Base-by-base conservation (phyloP, 1,140 invertebrate species). In the Bombus superbus region DNA sequence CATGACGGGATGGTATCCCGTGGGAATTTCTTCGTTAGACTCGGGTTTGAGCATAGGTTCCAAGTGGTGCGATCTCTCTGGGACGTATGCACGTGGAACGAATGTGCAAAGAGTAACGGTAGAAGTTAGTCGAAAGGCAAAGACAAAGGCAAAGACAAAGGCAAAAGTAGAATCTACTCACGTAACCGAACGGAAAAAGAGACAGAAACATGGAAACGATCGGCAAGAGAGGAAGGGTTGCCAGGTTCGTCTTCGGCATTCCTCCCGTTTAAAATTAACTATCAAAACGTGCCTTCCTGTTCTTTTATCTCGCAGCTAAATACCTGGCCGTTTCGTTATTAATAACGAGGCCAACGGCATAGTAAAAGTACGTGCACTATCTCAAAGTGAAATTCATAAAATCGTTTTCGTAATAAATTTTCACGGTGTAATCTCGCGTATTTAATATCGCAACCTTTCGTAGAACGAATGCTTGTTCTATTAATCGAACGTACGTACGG, bases 291-390 rank as follows among this genome's bases (percentile, higher is more conserved):
- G 89, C 66, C 40, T 18, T 18, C 79, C 42, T 66, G 57, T 68
- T 72, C 83, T 84, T 83, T 83, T 90, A 90, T 90, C 89, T 90
- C 22, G 64, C 44, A 44, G 59, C 83, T 90, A 90, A 90, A 86
- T 83, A 80, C 83, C 77, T 75, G 35, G 42, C 80, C 83, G 86
- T 86, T 86, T 86, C 89, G 85, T 89, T 89, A 89, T 89, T 89
- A 89, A 89, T 89, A 89, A 89, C 44, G 83, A 66, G 32, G 59
- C n/a, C 78, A 44, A 47, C 87, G 64, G 32, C 53, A 53, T 68
- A 81, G 44, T 85, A 64, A 85, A 85, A 73, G 76, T 72, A 80
- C 83, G 78, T 66, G 79, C 84, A 75, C 59, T 85, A 85, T 85
- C 84, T 81, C 66, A 73, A 80, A 85, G 66, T 47, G 84, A 62